Evolutionary conservation across 1,140 invertebrate genomes (phyloP).

Genomic region (Drosophila littoralis): DNA sequence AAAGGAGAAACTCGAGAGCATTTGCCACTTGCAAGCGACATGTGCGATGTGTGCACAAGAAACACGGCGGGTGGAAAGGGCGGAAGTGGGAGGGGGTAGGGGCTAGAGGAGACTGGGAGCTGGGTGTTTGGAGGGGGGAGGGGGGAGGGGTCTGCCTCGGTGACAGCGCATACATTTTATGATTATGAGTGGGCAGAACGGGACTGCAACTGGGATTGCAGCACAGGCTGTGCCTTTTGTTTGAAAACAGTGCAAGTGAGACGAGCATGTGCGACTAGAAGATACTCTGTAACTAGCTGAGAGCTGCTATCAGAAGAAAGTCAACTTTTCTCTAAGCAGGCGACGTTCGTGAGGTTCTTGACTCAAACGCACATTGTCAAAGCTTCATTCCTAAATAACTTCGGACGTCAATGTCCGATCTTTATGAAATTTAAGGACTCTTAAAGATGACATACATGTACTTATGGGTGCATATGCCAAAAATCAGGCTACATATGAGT

Average conservation of each 20-base stretch:
- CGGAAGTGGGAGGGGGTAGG: not conserved
- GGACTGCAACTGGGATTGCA: conserved; percentile 18
- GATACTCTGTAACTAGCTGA: not conserved
- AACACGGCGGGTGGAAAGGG: not conserved
- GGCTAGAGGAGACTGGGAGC: not conserved
- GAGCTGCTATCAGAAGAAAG: too few species aligned
- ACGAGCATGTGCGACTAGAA: not conserved
- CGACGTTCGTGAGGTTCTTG: too few species aligned
- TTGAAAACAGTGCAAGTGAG: not conserved
- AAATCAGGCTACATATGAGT: too few species aligned
- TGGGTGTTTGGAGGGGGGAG: not conserved
- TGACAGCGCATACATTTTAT: conserved; percentile 78
- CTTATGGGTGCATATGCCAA: too few species aligned
- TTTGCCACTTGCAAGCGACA: conserved; percentile 30
- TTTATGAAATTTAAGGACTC: too few species aligned
- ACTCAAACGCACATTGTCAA: too few species aligned
- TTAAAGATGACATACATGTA: too few species aligned
- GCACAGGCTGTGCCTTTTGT: conserved; percentile 19
- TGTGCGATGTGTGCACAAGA: conserved; percentile 4
- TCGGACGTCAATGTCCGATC: too few species aligned
- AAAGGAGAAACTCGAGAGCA: conserved; percentile 15
- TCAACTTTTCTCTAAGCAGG: too few species aligned
- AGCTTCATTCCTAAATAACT: too few species aligned
- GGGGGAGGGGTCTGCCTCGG: conserved; percentile 29
- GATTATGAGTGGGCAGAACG: conserved; percentile 64